Evolutionary conservation across 2,797 vertebrate genomes (phyloP), one percentile per base, ranked within the genome.

Genomic region (Xerus rutilus): DNA sequence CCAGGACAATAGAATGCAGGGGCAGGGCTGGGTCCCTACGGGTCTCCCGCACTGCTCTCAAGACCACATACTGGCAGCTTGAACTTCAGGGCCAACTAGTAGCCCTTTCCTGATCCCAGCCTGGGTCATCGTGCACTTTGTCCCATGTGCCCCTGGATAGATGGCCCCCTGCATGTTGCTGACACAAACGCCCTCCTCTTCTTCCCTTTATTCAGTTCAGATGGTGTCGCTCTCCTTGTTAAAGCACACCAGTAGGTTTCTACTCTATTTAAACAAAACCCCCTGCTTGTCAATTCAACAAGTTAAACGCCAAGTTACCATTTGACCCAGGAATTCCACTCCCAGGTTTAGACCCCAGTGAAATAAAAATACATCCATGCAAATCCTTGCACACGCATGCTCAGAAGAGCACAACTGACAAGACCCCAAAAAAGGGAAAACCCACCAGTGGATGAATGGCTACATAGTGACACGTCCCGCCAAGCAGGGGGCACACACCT

Each of bases 131-230:
- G 39, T 62, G 23, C 59, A 62, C 65, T 39, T 89, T n/a, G 25
- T 65, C n/a, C 18, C 9, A 39, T 12, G 21, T 7, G 8, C 18
- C 52, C 49, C 21, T 32, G 39, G 39, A 39, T 30, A 15, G 5
- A 0, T 59, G 76, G 65, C 45, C 70, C 39, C 47, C 72, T 9
- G 32, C 77, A 30, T 9, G 65, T 15, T 0, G 3, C 73, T n/a
- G 12, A 47, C 72, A 30, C 21, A 64, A 76, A 64, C 7, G 1
- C 15, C 65, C 39, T 54, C 25, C 76, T 72, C 18, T 39, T 20
- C 65, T 88, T 45, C 62, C 32, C 78, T 89, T 89, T 82, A 59
- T 83, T 64, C 83, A 47, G 54, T 76, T 95, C 79, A 89, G 85
- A 64, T 23, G 7, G 7, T 32, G 30, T 82, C 52, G 43, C 3